These are phyloP conservation scores for Philonicus albiceps DNA, from an alignment of 2,888 invertebrate genomes.

Conservation along the genomic window DNA sequence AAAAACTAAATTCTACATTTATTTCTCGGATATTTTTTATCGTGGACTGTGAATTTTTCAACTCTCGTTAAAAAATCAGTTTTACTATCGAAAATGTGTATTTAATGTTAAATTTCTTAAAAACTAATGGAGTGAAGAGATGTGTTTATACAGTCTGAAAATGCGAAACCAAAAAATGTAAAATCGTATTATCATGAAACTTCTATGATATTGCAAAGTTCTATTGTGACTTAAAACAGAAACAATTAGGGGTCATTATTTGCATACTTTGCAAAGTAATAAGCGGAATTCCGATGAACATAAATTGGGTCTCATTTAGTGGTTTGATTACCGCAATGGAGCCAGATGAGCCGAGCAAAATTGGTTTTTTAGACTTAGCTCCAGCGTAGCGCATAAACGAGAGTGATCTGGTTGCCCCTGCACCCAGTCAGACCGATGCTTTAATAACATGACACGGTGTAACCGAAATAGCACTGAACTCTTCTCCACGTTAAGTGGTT, in stretches of 20 bases:
- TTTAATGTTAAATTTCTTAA: too few relatives aligned
- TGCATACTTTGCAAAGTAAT: background rate
- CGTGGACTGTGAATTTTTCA: too few relatives aligned
- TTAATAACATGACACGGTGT: background rate
- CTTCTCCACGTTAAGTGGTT: background rate
- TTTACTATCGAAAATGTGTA: too few relatives aligned
- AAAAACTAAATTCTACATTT: too few relatives aligned
- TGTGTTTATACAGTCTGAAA: too few relatives aligned
- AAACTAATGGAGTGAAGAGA: too few relatives aligned
- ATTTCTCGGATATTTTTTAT: too few relatives aligned
- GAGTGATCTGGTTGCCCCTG: background rate
- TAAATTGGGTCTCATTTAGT: background rate
- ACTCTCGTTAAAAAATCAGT: too few relatives aligned
- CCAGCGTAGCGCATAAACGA: background rate
- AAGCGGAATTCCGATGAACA: background rate
- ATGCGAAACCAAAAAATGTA: too few relatives aligned
- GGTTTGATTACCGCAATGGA: background rate
- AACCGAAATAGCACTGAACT: background rate
- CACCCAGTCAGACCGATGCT: background rate
- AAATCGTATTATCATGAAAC: too few relatives aligned
- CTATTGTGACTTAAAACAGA: background rate
- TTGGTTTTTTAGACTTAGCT: background rate
- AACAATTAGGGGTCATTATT: background rate
- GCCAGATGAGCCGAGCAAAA: background rate
- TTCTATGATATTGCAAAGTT: background rate